Conservation (phyloP, 2,113 vertebrate genomes). For the Onychostoma macrolepis region DNA sequence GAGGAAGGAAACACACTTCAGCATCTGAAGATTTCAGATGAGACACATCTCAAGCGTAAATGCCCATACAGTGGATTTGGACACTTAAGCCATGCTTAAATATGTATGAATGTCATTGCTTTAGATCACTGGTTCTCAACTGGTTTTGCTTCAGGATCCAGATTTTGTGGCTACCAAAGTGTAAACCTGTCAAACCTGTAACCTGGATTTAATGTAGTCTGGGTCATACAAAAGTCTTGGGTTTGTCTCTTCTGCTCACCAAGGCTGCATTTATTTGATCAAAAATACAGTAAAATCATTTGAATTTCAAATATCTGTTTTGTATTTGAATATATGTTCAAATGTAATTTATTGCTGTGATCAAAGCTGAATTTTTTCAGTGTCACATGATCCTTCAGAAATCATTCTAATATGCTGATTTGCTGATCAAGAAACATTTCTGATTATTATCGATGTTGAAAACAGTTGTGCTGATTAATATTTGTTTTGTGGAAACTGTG, state of each 20-base stretch:
- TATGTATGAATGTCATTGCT: conserved; percentile 8
- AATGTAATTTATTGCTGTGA: neutral
- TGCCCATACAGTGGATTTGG: neutral
- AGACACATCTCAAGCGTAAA: neutral
- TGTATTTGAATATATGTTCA: neutral
- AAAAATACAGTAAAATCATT: neutral
- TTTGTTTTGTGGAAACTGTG: neutral
- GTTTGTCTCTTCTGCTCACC: neutral
- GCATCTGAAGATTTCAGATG: conserved; percentile 15
- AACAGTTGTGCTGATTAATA: neutral
- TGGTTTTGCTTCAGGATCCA: neutral
- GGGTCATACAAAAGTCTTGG: neutral
- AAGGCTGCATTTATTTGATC: neutral
- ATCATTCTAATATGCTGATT: neutral
- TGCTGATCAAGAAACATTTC: neutral
- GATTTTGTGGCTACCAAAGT: neutral
- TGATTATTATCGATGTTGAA: neutral
- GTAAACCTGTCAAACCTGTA: neutral
- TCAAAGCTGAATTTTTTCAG: neutral
- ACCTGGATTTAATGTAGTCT: neutral
- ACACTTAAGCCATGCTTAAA: conserved; percentile 5
- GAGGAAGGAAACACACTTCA: neutral
- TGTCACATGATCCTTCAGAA: neutral
- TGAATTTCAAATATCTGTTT: neutral
- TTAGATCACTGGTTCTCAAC: neutral